Percentiles rank a stretch among this genome's conserved stretches.
Conservation (phyloP, 2,113 vertebrate genomes). For the Pavo muticus region DNA sequence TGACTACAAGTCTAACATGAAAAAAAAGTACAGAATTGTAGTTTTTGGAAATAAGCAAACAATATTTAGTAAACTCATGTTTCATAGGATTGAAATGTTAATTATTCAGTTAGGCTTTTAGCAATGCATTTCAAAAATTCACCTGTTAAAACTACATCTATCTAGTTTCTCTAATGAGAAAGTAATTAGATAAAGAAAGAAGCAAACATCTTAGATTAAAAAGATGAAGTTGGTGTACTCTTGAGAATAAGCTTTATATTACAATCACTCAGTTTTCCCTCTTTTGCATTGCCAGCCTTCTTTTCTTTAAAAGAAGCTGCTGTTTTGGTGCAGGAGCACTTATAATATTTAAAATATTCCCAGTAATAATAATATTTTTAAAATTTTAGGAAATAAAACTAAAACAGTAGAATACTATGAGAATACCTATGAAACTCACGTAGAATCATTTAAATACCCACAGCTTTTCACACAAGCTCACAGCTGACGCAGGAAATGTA, state of each 20-base stretch:
- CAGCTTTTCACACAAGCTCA: not conserved
- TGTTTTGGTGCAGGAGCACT: not conserved
- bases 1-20: not conserved
- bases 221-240: not conserved
- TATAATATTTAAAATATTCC: not conserved
- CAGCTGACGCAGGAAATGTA: not conserved
- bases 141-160: constrained; percentile 17
- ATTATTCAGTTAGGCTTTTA: not conserved
- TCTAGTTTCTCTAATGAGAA: constrained; percentile 18
- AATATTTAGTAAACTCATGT: not conserved
- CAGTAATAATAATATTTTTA: not conserved
- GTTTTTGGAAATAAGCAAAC: not conserved
- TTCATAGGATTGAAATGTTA: constrained; percentile 18
- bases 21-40: not conserved
- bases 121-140: constrained; percentile 1
- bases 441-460: not conserved
- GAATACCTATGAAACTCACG: not conserved
- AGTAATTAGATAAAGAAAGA: constrained; percentile 35
- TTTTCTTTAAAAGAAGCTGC: not conserved
- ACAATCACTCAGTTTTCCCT: not conserved
- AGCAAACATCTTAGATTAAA: constrained; percentile 25
- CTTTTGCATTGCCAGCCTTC: not conserved
- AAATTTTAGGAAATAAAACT: not conserved
- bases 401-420: not conserved
- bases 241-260: constrained; percentile 19